A percentile compares a stretch with the other conserved stretches of the same genome.
These are phyloP conservation scores for Lanistes nyassanus DNA, from an alignment of 1,140 invertebrate genomes.

Conservation along the genomic window DNA sequence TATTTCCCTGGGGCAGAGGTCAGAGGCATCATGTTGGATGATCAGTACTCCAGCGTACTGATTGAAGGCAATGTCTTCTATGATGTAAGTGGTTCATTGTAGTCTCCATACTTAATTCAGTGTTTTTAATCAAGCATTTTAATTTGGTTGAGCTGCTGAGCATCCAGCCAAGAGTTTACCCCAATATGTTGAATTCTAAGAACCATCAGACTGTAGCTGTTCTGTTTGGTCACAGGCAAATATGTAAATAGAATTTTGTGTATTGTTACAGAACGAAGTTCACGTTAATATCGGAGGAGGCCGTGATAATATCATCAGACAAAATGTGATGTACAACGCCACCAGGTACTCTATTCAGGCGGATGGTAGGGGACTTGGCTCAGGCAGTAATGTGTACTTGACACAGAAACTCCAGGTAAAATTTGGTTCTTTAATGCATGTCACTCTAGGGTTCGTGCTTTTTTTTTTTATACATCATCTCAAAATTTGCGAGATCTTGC, in stretches of 20 bases:
- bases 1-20: slow-evolving; percentile 37
- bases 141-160: no score
- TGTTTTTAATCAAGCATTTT: no score
- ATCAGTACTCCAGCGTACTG: slow-evolving; percentile 34
- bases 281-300: slow-evolving; percentile 39
- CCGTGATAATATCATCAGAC: slow-evolving; percentile 32
- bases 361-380: slow-evolving; percentile 27
- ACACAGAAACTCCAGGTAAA: no score
- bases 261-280: slow-evolving; percentile 32
- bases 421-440: no score
- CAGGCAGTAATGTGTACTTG: no score
- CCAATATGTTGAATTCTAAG: no score
- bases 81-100: slow-evolving; percentile 27
- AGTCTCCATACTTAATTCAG: no score
- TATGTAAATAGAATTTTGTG: not conserved
- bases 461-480: not conserved
- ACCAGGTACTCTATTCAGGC: slow-evolving; percentile 15
- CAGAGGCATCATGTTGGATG: slow-evolving; percentile 45
- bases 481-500: no score
- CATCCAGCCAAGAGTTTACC: no score
- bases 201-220: no score
- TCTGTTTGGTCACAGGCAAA: no score
- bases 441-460: no score
- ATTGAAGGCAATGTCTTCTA: slow-evolving; percentile 46
- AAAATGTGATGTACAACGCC: slow-evolving; percentile 38